These are phyloP conservation scores for Chloropsis hardwickii DNA, from an alignment of 2,113 vertebrate species.

Conservation along the genomic window DNA sequence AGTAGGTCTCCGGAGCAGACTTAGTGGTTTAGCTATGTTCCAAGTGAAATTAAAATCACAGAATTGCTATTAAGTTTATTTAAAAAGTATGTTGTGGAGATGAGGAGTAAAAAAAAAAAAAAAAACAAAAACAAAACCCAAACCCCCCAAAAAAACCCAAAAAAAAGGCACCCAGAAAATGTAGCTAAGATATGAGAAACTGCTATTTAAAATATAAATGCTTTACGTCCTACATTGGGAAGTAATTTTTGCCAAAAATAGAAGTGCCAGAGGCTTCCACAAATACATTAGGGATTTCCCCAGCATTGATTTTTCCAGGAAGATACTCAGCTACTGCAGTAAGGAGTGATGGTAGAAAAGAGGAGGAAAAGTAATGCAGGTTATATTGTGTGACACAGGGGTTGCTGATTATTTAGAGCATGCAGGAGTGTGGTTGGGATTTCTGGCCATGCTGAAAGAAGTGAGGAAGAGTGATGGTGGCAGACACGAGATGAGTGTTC, in stretches of 20 bases:
- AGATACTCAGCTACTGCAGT: background rate
- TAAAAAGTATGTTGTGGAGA: background rate
- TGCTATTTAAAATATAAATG: background rate
- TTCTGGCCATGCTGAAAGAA: background rate
- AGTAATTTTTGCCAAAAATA: background rate
- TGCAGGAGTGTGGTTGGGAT: background rate
- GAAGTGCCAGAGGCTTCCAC: background rate
- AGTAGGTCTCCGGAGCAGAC: background rate
- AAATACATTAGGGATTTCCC: background rate
- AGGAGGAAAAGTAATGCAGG: background rate
- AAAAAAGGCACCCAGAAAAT: background rate
- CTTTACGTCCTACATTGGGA: background rate
- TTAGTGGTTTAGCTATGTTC: background rate
- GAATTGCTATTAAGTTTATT: background rate
- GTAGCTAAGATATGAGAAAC: background rate
- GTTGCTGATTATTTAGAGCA: background rate
- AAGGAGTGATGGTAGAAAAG: background rate
- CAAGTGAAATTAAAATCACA: conserved; percentile 8
- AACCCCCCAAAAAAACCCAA: background rate
- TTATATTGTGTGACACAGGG: background rate
- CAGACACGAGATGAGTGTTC: background rate
- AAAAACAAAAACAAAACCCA: background rate
- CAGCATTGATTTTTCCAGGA: background rate
- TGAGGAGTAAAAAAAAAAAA: background rate
- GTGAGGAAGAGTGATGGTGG: background rate